Percentiles rank a stretch among this genome's conserved stretches.
These are phyloP conservation scores for Idris sp. DNA, from an alignment of 1,140 invertebrate genomes.

Conservation along the genomic window DNA sequence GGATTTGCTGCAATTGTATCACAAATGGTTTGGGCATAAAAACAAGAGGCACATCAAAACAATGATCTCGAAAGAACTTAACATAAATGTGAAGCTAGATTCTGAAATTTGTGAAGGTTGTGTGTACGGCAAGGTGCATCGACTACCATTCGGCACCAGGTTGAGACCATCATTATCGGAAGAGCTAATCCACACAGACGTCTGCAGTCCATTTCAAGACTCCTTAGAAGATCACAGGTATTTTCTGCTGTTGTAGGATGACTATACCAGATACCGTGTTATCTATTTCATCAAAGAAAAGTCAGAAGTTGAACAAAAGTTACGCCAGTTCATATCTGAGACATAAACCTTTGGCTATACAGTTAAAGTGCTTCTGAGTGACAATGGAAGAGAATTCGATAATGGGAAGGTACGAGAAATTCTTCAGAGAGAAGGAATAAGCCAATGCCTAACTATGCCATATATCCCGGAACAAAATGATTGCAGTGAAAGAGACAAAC, in stretches of 20 bases:
- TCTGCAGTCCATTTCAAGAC: slow-evolving; percentile 58
- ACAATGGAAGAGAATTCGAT: slow-evolving; percentile 38
- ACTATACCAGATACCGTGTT: slow-evolving; percentile 58
- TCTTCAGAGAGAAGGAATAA: slow-evolving; percentile 40
- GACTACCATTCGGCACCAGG: slow-evolving; percentile 64
- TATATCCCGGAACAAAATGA: slow-evolving; percentile 71
- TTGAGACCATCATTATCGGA: slow-evolving; percentile 53
- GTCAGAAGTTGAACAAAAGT: background rate
- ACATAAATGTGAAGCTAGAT: slow-evolving; percentile 53
- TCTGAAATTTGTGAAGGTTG: slow-evolving; percentile 67
- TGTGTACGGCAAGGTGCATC: slow-evolving; percentile 66
- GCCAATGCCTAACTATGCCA: slow-evolving; percentile 58
- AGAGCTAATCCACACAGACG: slow-evolving; percentile 65
- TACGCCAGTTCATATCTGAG: background rate
- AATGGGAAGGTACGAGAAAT: slow-evolving; percentile 23
- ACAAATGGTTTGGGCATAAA: slow-evolving; percentile 66
- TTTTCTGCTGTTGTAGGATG: slow-evolving; percentile 68
- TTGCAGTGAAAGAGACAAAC: slow-evolving; percentile 63
- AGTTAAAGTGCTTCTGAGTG: background rate
- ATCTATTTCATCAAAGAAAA: slow-evolving; percentile 57
- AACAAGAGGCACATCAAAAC: slow-evolving; percentile 65
- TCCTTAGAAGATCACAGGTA: slow-evolving; percentile 60
- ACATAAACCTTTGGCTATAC: background rate
- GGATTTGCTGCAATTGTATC: slow-evolving; percentile 59
- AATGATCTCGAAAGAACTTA: slow-evolving; percentile 49